Evolutionary conservation across 2,797 vertebrate species (phyloP), one percentile per base, ranked within the genome.

Genomic region (Limosa lapponica): DNA sequence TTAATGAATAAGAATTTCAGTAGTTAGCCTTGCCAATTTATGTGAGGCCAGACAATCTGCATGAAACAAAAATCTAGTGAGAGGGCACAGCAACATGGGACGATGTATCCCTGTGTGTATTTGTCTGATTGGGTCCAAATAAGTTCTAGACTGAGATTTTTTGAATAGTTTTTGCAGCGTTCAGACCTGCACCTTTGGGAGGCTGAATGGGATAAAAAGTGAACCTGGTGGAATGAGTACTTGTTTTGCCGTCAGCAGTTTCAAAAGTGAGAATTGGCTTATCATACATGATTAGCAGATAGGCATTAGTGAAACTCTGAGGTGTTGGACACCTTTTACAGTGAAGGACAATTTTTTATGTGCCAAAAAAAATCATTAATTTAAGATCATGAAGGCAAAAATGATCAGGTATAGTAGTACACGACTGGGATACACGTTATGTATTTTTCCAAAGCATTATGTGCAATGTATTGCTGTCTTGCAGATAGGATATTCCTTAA

Each of bases 1-100:
- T 28, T 57, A 4, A 22, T n/a, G 39, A 54, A 5, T 51, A n/a
- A 34, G 22, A 66, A 10, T 52, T 79, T 77, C 24, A 46, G 36
- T 62, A 54, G 4, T 72, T 65, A 30, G n/a, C 11, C 15, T 69
- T 61, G 32, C 36, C 54, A 32, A 0, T 83, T 83, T 83, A 39
- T 36, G 5, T 71, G 22, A 52, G 27, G 19, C 43, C 3, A 8
- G 0, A 0, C 41, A 44, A 13, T 65, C 23, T 34, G 1, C 0
- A 0, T 32, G 27, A 46, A 14, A 67, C 0, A 1, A n/a, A 1
- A n/a, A 36, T 44, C 13, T 22, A 41, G 30, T n/a, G 65, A 57
- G 23, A 39, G 3, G 7, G 11, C 10, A 41, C 16, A 54, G 43
- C 27, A 64, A 15, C 27, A 8, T 6, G 5, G 25, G 30, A 24